Conservation (phyloP, 2,797 vertebrate genomes). For the Hypotaenidia okinawae region DNA sequence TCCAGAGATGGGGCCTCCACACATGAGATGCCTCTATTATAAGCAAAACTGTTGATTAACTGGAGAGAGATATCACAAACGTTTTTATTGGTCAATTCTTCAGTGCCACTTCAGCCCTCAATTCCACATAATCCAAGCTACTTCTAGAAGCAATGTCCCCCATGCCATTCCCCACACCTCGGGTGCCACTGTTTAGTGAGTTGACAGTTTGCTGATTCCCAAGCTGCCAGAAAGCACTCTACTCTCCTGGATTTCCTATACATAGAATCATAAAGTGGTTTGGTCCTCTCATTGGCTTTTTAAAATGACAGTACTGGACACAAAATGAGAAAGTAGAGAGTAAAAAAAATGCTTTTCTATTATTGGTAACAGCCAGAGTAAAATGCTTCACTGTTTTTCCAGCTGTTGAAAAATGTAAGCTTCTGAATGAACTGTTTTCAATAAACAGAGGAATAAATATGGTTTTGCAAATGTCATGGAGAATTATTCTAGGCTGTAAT, state of each 20-base stretch:
- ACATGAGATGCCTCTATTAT: background rate
- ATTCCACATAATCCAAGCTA: background rate
- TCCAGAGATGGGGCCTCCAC: no score
- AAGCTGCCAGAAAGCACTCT: background rate
- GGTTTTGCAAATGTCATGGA: background rate
- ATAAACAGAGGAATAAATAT: background rate
- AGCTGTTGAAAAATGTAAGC: background rate
- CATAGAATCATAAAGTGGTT: no score
- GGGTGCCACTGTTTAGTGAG: background rate
- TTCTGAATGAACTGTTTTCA: background rate
- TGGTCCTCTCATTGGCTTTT: background rate
- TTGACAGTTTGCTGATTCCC: background rate
- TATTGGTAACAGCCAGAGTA: background rate
- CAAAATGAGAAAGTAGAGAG: background rate
- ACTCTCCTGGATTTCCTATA: background rate
- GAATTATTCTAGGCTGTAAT: background rate
- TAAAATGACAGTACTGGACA: background rate
- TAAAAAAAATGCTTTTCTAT: background rate
- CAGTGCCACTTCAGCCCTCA: background rate
- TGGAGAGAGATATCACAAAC: background rate
- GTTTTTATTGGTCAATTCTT: background rate
- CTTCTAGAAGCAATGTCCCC: background rate
- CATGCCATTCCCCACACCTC: accelerated
- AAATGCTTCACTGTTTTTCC: background rate
- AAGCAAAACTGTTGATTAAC: background rate